These are phyloP conservation scores for Austrolebias charrua DNA, from an alignment of 2,797 vertebrate genomes.

Conservation along the genomic window DNA sequence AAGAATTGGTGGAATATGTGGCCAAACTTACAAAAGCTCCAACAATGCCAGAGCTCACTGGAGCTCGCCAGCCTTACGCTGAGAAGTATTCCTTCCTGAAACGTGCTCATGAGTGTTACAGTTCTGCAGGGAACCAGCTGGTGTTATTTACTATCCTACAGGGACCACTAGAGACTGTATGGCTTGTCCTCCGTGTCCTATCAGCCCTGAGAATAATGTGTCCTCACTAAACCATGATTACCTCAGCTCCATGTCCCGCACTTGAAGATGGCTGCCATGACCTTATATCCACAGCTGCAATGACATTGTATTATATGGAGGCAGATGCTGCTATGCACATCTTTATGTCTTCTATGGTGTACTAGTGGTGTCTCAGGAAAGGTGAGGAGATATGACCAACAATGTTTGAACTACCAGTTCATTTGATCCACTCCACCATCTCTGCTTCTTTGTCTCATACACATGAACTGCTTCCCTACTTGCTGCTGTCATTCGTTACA, in stretches of 20 bases:
- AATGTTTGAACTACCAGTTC: conserved; percentile 35
- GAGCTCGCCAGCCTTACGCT: conserved; percentile 7
- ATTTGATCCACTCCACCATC: conserved; percentile 24
- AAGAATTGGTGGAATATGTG: background rate
- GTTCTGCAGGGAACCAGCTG: conserved; percentile 45
- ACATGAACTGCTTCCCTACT: background rate
- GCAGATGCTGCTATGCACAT: conserved; percentile 22
- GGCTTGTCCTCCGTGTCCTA: conserved; percentile 42
- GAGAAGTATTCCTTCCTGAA: conserved; percentile 27
- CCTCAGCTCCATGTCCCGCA: conserved; percentile 22
- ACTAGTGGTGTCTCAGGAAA: conserved; percentile 21
- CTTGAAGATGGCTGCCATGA: conserved; percentile 47
- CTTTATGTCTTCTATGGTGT: conserved; percentile 34
- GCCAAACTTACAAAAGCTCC: background rate
- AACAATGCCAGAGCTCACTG: background rate
- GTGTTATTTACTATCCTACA: conserved; percentile 58
- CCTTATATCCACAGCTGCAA: conserved; percentile 52
- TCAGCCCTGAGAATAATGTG: conserved; percentile 56
- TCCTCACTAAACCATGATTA: conserved; percentile 56
- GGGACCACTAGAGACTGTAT: conserved; percentile 53
- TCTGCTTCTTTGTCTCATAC: conserved; percentile 5
- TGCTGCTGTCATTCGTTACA: conserved; percentile 8
- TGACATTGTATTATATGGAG: conserved; percentile 33
- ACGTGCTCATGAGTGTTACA: conserved; percentile 16
- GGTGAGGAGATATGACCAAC: conserved; percentile 34